Evolutionary conservation across 2,888 invertebrate species (phyloP).

Genomic region (Oscheius sp.): DNA sequence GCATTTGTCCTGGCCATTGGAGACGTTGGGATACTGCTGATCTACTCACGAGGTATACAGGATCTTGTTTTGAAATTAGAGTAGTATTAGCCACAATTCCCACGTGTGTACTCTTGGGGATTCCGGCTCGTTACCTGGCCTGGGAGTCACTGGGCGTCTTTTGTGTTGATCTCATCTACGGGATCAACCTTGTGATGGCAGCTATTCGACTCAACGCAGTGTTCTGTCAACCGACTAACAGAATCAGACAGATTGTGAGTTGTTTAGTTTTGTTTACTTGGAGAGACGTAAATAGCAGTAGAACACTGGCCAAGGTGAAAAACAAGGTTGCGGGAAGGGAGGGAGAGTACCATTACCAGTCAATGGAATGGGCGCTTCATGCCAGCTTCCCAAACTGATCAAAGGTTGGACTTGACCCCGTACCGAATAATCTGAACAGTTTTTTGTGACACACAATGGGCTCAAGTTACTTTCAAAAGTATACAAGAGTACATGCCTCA

Average conservation of each 20-base stretch:
- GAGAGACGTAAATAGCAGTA: background rate
- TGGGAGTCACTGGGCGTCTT: constrained; percentile 26
- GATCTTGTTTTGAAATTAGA: background rate
- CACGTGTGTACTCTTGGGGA: constrained; percentile 5
- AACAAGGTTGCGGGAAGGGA: no score
- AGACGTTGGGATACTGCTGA: constrained; percentile 12
- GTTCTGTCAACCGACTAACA: background rate
- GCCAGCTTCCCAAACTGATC: no score
- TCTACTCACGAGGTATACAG: constrained; percentile 12
- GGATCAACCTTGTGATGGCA: constrained; percentile 21
- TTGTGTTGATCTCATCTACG: constrained; percentile 27
- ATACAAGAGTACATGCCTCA: no score
- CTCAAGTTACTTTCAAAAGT: no score
- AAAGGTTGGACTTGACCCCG: no score
- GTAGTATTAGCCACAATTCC: constrained; percentile 19
- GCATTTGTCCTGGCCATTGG: constrained; percentile 6
- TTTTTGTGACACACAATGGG: background rate
- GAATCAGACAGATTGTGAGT: no score
- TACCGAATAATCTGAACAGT: background rate
- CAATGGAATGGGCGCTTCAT: no score
- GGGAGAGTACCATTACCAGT: no score
- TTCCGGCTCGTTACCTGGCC: constrained; percentile 16
- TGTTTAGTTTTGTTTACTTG: background rate
- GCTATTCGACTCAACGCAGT: constrained; percentile 20
- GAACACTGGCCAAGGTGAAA: background rate